Base-by-base conservation (phyloP, 2,113 vertebrate genomes). In the Scomber colias region DNA sequence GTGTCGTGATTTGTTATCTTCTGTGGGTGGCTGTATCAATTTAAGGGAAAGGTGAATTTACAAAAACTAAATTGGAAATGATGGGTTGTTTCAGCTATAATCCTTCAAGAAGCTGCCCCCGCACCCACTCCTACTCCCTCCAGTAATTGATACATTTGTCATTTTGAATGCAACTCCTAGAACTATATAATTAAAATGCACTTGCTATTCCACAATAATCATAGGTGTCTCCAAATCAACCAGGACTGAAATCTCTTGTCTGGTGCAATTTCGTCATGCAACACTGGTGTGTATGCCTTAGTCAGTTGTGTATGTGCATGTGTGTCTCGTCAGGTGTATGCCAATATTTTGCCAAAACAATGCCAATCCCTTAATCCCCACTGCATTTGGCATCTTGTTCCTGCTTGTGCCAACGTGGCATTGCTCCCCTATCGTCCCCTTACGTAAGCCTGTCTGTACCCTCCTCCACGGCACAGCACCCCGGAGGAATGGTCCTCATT, bases 401-500 rank as follows among this genome's bases (percentile, higher is more conserved):
- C 45, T 57, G 72, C 13, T 56, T 75, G 56, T 91, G 85, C 85
- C 90, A 81, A 66, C 40, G 61, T 90, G 75, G 64, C 79, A 59
- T 63, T 66, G 67, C 79, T 75, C 54, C 66, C 2, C 65, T 9
- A 30, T 84, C 53, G 21, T 21, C 21, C 21, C 21, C 74, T 77
- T 82, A 78, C 4, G 4, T 75, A 87, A 82, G 59, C 17, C 80
- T 50, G 72, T 50, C 68, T 79, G 35, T 72, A 64, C 51, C 62
- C 60, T 77, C 57, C 63, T 89, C 44, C 40, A 27, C 17, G 49
- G 61, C 72, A 75, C 69, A 68, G 64, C 81, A 70, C 77, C 66
- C 72, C 15, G 6, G 40, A 77, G 84, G 92, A 90, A 85, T 89
- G 89, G 67, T 86, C 79, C 84, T 91, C 73, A 88, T 92, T 89